Evolutionary conservation across 2,113 vertebrate species (phyloP).

Genomic region (Paratilapia polleni): DNA sequence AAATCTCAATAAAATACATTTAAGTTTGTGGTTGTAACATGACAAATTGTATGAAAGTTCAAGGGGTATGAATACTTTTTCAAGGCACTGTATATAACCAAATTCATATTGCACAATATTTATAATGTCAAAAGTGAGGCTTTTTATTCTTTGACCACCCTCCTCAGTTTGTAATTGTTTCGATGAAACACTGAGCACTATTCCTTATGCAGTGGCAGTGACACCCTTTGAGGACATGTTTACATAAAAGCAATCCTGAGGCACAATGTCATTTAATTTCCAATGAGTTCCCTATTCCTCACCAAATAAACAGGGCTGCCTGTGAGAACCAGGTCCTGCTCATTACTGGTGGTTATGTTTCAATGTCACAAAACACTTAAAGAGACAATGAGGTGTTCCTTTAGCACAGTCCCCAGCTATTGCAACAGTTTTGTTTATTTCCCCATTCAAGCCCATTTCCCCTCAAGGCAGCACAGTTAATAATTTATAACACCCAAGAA

Average conservation of each 20-base stretch:
- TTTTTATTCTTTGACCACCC: background rate
- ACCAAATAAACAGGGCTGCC: slow-evolving; percentile 26
- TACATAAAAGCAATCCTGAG: slow-evolving; percentile 38
- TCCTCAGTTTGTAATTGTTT: background rate
- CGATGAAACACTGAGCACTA: background rate
- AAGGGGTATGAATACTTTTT: too few relatives aligned
- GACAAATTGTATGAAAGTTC: too few relatives aligned
- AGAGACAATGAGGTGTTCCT: slow-evolving; percentile 31
- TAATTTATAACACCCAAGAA: slow-evolving; percentile 55
- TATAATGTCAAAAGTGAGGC: background rate
- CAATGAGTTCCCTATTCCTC: slow-evolving; percentile 16
- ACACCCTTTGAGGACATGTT: slow-evolving; percentile 24
- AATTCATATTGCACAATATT: background rate
- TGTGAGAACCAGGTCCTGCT: background rate
- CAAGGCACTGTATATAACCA: too few relatives aligned
- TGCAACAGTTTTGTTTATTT: slow-evolving; percentile 45
- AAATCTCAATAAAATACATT: too few relatives aligned
- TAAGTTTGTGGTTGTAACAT: too few relatives aligned
- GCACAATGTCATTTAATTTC: slow-evolving; percentile 41
- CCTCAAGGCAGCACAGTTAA: slow-evolving; percentile 44
- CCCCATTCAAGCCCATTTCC: slow-evolving; percentile 38
- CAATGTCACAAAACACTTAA: slow-evolving; percentile 30
- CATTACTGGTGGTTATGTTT: slow-evolving; percentile 29
- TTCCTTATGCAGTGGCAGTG: background rate
- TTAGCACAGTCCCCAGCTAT: slow-evolving; percentile 14